Conservation (phyloP, 2,888 invertebrate species). For the Luperina nickerlii region DNA sequence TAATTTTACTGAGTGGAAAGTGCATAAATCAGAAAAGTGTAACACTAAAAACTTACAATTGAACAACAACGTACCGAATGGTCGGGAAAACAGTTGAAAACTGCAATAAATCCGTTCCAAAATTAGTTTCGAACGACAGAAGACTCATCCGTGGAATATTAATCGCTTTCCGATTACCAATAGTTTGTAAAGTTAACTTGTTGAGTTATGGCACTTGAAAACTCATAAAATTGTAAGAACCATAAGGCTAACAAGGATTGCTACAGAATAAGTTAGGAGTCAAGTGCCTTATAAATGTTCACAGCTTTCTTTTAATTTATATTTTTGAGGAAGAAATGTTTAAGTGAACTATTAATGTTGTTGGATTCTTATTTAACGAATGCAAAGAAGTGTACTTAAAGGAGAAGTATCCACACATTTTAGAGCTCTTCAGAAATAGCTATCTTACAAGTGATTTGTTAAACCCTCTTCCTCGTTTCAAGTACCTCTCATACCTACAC, state of each 20-base stretch:
- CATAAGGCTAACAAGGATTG: conserved; percentile 55
- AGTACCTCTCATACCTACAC: not conserved
- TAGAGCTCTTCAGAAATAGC: not conserved
- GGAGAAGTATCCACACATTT: not conserved
- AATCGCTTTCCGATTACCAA: conserved; percentile 81
- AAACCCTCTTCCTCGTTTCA: not conserved
- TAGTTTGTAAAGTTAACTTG: conserved; percentile 78
- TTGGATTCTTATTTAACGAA: not conserved
- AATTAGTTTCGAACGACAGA: conserved; percentile 83
- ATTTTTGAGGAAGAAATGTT: not conserved
- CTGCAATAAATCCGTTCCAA: conserved; percentile 78
- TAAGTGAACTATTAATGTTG: not conserved
- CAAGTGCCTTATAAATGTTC: conserved; percentile 40
- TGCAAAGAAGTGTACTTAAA: not conserved
- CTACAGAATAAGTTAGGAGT: conserved; percentile 55
- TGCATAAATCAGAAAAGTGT: conserved; percentile 45
- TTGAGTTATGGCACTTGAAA: conserved; percentile 78
- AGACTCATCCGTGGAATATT: conserved; percentile 80
- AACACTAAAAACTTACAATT: conserved; percentile 38
- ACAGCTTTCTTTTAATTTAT: conserved; percentile 37
- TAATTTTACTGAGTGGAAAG: conserved; percentile 19
- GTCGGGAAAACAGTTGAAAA: conserved; percentile 71
- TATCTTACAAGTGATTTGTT: not conserved
- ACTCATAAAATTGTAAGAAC: conserved; percentile 71
- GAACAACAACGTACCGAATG: conserved; percentile 41